A percentile compares a stretch with the other conserved stretches of the same genome.
These are phyloP conservation scores for Drosophila pseudotakahashii DNA, from an alignment of 2,888 invertebrate species.

Conservation along the genomic window DNA sequence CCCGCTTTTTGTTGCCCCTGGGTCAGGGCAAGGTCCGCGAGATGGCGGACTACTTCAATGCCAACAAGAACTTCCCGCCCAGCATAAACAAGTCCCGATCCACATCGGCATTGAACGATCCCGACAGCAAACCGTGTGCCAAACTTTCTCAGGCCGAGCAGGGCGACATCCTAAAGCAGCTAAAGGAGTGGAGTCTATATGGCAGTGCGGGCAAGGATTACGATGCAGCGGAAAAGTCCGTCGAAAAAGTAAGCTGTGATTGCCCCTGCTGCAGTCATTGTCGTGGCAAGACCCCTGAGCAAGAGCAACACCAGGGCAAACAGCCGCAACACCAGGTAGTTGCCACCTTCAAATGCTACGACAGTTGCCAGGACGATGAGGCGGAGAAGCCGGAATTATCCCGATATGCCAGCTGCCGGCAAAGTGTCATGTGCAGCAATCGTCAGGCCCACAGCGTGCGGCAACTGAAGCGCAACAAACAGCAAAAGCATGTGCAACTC, in stretches of 20 bases:
- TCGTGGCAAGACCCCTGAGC: conserved; percentile 30
- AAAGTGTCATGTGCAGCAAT: conserved; percentile 73
- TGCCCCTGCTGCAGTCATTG: conserved; percentile 79
- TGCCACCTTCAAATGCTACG: conserved; percentile 65
- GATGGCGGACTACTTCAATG: conserved; percentile 88
- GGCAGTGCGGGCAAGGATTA: conserved; percentile 81
- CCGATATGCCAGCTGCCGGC: conserved; percentile 70
- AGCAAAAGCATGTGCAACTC: conserved; percentile 40
- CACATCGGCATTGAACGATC: conserved; percentile 65
- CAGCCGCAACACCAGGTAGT: conserved; percentile 9
- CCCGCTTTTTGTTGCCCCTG: conserved; percentile 53
- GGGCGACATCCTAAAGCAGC: conserved; percentile 79
- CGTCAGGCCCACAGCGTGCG: conserved; percentile 72
- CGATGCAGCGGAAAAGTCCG: conserved; percentile 42
- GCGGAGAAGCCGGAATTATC: conserved; percentile 31
- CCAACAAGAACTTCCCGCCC: conserved; percentile 56
- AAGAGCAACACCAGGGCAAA: conserved; percentile 32
- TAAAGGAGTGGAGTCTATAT: conserved; percentile 84
- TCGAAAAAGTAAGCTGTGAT: conserved; percentile 61
- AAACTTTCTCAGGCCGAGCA: conserved; percentile 76
- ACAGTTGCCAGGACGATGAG: conserved; percentile 61
- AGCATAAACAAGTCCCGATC: conserved; percentile 65
- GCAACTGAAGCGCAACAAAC: conserved; percentile 74
- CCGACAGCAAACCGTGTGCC: conserved; percentile 35
- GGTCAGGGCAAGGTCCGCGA: conserved; percentile 90